Evolutionary conservation across 2,888 invertebrate species (phyloP).

Genomic region (Hemistola chrysoprasaria): DNA sequence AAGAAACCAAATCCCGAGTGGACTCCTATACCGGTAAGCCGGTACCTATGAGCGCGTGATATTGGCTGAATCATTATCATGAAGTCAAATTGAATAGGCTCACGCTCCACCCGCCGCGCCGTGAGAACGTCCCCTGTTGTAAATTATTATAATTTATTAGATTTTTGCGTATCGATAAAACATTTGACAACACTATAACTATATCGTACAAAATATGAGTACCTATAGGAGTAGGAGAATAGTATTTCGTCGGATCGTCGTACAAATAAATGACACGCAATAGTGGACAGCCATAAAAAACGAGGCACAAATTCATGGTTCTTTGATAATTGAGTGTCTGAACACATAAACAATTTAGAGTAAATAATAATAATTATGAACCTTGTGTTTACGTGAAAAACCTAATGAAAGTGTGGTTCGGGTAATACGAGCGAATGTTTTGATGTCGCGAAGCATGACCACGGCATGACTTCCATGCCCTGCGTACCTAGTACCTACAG

Average conservation of each 20-base stretch:
- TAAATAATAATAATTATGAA: slow-evolving; percentile 53
- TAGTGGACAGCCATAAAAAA: slow-evolving; percentile 75
- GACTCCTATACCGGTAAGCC: too few species aligned
- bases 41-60: too few species aligned
- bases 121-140: too few species aligned
- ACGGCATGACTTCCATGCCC: slow-evolving; percentile 82
- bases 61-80: too few species aligned
- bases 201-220: neutral
- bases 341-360: slow-evolving; percentile 54
- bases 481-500: slow-evolving; percentile 76
- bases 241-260: slow-evolving; percentile 72
- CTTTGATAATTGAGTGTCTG: slow-evolving; percentile 66
- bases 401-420: slow-evolving; percentile 46
- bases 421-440: slow-evolving; percentile 65
- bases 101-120: too few species aligned
- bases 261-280: slow-evolving; percentile 81
- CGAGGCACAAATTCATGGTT: slow-evolving; percentile 74
- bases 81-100: too few species aligned
- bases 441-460: slow-evolving; percentile 70
- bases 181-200: slow-evolving; percentile 1
- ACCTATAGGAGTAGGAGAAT: slow-evolving; percentile 36
- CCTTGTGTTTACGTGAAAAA: slow-evolving; percentile 40
- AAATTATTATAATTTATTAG: too few species aligned
- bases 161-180: slow-evolving; percentile 25
- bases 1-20: too few species aligned